Evolutionary conservation across 2,113 vertebrate species (phyloP).

Genomic region (Megatriorchis doriae): DNA sequence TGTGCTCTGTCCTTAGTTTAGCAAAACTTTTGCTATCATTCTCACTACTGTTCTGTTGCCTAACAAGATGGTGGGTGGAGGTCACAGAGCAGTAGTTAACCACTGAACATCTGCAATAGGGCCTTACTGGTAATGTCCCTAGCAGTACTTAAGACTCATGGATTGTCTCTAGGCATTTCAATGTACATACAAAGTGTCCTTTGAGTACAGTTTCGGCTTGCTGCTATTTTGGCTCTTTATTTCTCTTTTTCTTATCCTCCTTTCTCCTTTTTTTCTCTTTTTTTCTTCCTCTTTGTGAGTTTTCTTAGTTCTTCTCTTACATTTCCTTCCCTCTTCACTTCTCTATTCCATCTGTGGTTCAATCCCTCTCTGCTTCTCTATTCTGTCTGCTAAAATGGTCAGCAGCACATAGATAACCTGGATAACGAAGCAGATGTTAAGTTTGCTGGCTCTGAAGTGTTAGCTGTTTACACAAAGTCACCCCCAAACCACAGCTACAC

Average conservation of each 20-base stretch:
- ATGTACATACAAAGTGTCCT: accelerated
- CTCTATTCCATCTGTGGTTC: background rate
- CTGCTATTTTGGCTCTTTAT: background rate
- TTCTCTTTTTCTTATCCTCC: background rate
- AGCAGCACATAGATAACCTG: background rate
- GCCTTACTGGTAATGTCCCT: background rate
- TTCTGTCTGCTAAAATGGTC: background rate
- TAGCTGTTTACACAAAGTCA: background rate
- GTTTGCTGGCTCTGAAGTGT: background rate
- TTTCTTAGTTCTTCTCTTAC: slow-evolving; percentile 9
- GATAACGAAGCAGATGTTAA: background rate
- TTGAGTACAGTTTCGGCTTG: background rate
- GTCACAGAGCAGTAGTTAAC: background rate
- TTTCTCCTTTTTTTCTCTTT: background rate
- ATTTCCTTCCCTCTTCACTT: slow-evolving; percentile 9
- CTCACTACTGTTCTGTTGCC: background rate
- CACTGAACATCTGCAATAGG: background rate
- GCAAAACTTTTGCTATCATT: background rate
- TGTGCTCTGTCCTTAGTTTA: background rate
- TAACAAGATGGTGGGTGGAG: background rate
- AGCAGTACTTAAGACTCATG: background rate
- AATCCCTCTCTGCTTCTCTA: background rate
- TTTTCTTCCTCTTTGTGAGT: slow-evolving; percentile 15
- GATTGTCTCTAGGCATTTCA: background rate
- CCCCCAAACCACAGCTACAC: background rate